Evolutionary conservation across 2,888 invertebrate species (phyloP).

Genomic region (Galeopsomyia nigrocyanea): DNA sequence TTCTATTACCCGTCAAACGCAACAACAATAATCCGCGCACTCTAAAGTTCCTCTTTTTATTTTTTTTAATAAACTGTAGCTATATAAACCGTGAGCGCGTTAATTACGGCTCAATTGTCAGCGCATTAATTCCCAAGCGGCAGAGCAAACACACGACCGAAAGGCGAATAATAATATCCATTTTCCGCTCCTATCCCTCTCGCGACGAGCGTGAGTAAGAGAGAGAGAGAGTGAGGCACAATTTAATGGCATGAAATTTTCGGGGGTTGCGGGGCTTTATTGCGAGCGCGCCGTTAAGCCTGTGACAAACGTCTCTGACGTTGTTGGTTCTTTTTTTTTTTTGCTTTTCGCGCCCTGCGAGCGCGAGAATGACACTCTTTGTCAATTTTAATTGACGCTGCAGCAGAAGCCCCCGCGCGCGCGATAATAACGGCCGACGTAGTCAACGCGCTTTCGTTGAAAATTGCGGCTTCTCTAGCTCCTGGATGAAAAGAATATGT

Average conservation of each 20-base stretch:
- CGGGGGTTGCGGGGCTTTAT: constrained; percentile 32
- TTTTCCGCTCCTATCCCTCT: not conserved
- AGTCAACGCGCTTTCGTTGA: too few relatives aligned
- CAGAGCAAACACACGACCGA: not conserved
- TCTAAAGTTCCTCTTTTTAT: too few relatives aligned
- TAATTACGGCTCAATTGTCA: constrained; percentile 25
- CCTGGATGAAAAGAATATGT: too few relatives aligned
- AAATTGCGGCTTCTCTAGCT: too few relatives aligned
- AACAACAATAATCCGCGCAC: too few relatives aligned
- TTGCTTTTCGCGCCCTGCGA: not conserved
- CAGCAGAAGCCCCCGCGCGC: not conserved
- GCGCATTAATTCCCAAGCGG: not conserved
- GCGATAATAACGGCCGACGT: too few relatives aligned
- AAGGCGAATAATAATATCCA: constrained; percentile 32
- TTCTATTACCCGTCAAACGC: too few relatives aligned
- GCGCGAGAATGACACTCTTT: constrained; percentile 37
- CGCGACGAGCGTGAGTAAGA: too few relatives aligned
- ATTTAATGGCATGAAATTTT: constrained; percentile 41
- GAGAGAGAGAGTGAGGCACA: not conserved
- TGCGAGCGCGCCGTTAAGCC: constrained; percentile 5
- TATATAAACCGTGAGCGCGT: not conserved
- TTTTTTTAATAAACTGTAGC: constrained; percentile 13
- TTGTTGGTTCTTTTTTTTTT: too few relatives aligned
- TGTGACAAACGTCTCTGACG: not conserved
- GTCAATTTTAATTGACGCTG: constrained; percentile 46